Evolutionary conservation across 2,113 vertebrate species (phyloP).

Genomic region (Calidris pygmaea): DNA sequence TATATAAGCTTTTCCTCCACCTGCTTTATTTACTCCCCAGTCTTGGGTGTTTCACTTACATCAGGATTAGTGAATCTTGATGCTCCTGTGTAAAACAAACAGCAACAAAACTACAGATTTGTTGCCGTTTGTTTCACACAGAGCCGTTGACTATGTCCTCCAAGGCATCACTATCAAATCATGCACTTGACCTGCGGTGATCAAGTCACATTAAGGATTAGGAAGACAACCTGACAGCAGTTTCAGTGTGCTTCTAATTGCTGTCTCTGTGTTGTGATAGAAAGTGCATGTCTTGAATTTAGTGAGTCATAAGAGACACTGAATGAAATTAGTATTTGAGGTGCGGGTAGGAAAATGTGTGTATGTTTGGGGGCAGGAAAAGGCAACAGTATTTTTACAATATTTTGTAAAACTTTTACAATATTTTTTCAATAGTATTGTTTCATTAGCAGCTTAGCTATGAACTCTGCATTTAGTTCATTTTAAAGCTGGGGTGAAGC

Average conservation of each 20-base stretch:
- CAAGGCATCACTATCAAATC: constrained; percentile 9
- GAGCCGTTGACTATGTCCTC: background rate
- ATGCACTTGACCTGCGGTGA: constrained; percentile 48
- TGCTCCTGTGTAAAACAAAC: background rate
- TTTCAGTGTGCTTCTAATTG: constrained; percentile 39
- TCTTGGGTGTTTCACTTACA: background rate
- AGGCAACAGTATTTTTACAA: background rate
- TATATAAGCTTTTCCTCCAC: background rate
- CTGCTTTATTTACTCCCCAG: background rate
- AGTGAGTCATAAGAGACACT: background rate
- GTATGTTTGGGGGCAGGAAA: background rate
- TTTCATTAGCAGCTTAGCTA: background rate
- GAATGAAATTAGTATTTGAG: background rate
- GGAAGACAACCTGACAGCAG: constrained; percentile 19
- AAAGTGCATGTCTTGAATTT: background rate
- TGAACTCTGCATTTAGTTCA: background rate
- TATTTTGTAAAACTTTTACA: background rate
- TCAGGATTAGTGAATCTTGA: background rate
- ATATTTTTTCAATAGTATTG: background rate
- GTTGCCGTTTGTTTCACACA: too few relatives aligned
- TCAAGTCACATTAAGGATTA: constrained; percentile 6
- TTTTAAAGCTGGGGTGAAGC: background rate
- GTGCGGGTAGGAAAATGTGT: background rate
- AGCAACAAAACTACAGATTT: background rate
- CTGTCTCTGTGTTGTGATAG: constrained; percentile 18